Evolutionary conservation across 2,888 invertebrate species (phyloP), one percentile per base, ranked within the genome.

Genomic region (Cephus rjabovi): DNA sequence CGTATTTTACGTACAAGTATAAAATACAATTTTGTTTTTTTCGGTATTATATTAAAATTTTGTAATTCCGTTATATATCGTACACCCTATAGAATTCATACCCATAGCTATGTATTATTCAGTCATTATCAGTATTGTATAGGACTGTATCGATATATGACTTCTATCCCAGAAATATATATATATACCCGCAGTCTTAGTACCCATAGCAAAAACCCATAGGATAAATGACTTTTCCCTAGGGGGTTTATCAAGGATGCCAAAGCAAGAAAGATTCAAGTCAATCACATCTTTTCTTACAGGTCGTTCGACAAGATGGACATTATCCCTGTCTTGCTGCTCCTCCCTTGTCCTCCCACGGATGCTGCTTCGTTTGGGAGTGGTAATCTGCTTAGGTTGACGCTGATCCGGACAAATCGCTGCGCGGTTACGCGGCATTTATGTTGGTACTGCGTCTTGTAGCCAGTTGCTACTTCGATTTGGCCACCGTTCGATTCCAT

Each of bases 361-460:
- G 84, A 81, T 83, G 86, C 83, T 85, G 82, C 83, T 84, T 88
- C 86, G 84, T 87, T 86, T 82, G 82, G 87, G 81, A 81, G 81
- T 79, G 90, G 91, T 93, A 93, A 93, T 93, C 93, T 93, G 92
- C 93, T 93, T 93, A 93, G 91, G 89, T 89, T 93, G 93, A 93
- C 93, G 93, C 91, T 93, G 93, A 93, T 93, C 93, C 93, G 93
- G 92, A 93, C 92, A 93, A 93, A 93, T 93, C 93, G 92, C 88
- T 82, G 88, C 89, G 87, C 87, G 89, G 88, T 90, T 90, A 90
- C 90, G 89, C 90, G 87, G 88, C 90, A 89, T 87, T 90, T 90
- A 88, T 86, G 82, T 82, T 73, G 31, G 31, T 75, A 56, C 74
- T 68, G 56, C 78, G 79, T 79, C 83, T 83, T 56, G 56, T 56